A percentile compares a stretch with the other conserved stretches of the same genome.
Evolutionary conservation across 2,888 invertebrate species (phyloP).

Genomic region (Mythimna vitellina): DNA sequence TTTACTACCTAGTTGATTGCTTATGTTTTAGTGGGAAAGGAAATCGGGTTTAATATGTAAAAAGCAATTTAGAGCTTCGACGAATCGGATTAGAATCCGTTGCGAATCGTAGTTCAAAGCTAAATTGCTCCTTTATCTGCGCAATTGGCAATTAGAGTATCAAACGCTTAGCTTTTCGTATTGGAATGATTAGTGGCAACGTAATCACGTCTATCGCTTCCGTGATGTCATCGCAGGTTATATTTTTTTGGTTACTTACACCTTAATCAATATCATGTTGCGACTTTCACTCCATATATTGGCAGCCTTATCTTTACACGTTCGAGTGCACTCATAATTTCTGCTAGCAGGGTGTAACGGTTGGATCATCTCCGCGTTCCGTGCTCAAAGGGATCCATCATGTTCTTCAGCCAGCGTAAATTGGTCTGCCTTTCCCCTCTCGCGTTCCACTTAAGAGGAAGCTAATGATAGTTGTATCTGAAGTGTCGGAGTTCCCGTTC

Average conservation of each 20-base stretch:
- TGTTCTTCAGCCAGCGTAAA: conserved; percentile 68
- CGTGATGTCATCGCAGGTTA: conserved; percentile 13
- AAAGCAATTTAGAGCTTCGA: conserved; percentile 68
- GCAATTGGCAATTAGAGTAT: conserved; percentile 69
- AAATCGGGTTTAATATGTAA: conserved; percentile 62
- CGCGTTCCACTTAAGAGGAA: conserved; percentile 58
- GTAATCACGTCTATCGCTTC: conserved; percentile 47
- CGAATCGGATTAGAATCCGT: conserved; percentile 64
- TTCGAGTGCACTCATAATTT: conserved; percentile 79
- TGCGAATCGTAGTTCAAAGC: conserved; percentile 63
- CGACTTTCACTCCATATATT: conserved; percentile 55
- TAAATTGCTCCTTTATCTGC: conserved; percentile 72
- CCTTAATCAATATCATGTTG: conserved; percentile 31
- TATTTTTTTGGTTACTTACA: conserved; percentile 15
- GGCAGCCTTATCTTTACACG: conserved; percentile 75
- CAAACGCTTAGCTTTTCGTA: conserved; percentile 64
- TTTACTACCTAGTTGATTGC: conserved; percentile 69
- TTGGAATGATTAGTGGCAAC: conserved; percentile 60
- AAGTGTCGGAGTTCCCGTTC: conserved; percentile 74
- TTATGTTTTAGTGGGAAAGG: conserved; percentile 65
- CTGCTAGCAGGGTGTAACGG: conserved; percentile 72
- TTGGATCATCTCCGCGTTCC: conserved; percentile 75
- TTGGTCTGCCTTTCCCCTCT: conserved; percentile 65
- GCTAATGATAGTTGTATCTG: conserved; percentile 74
- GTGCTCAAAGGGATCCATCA: conserved; percentile 75